Evolutionary conservation across 2,888 invertebrate species (phyloP), one percentile per base, ranked within the genome.

Genomic region (Drosophila melanosoma): DNA sequence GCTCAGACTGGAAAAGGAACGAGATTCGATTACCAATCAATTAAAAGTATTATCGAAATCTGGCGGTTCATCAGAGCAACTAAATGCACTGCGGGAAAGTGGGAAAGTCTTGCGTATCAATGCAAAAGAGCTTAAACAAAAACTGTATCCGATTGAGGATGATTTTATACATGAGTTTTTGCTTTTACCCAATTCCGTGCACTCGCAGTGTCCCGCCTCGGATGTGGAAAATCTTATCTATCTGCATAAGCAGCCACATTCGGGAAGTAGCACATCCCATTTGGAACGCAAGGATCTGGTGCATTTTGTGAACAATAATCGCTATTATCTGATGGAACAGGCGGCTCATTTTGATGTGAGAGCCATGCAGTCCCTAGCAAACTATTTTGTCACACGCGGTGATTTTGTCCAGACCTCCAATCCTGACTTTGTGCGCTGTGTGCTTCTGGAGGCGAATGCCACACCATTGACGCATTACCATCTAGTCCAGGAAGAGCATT

Each of bases 351-450:
- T 96, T 90, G 97, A 97, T 92, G 92, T 96, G 12, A 84, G 94
- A 17, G 83, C 87, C 20, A 89, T 90, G 54, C 84, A 91, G 45
- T 79, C 91, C 3, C 69, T 93, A 48, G 74, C 87, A 0, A 91
- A 93, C 1, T 90, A 93, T 58, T 90, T 93, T 61, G 81, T 89
- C 0, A 92, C 93, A 29, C 92, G 94, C 1, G 92, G 94, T 10
- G 91, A 94, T n/a, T 96, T 95, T 89, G 91, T 94, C 0, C 95
- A 95, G 86, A 95, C 96, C 83, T 95, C 96, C 0, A 97, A 97
- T 91, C 94, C 97, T 1, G 97, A 97, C 93, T 97, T 97, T 93
- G 94, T 95, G 7, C 95, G 96, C 64, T 96, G 96, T 89, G 93
- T 96, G 2, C 93, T 97, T 5, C 93, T 97, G 8, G 97, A 98